Base-by-base conservation (phyloP, 2,113 vertebrate genomes). In the Anarrhichthys ocellatus region DNA sequence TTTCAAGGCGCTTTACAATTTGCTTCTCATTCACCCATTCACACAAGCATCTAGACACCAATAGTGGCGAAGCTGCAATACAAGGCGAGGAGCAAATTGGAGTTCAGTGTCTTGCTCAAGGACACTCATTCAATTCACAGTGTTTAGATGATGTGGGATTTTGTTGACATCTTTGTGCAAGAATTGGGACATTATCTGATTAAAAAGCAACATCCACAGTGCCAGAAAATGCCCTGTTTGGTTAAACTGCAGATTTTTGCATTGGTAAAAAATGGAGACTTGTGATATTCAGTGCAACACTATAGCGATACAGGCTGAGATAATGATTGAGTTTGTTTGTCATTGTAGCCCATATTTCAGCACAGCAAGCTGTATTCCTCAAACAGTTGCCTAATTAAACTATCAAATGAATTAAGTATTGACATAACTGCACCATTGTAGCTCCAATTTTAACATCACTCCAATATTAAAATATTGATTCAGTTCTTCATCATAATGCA, bases 381-480 rank as follows among this genome's bases (percentile, higher is more conserved):
- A 76, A 81, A 82, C 73, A 81, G 59, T 20, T 44, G 64, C 59
- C 48, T 81, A 88, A 88, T 87, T 88, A 85, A 80, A 82, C 74
- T 20, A 64, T 40, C 78, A 82, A 84, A 75, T 62, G 34, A 59
- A 67, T 88, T 77, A 68, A 86, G 34, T 58, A 85, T 76, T 74
- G 81, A 78, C 68, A 85, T 59, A 72, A 76, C 66, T n/a, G n/a
- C 54, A 9, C 27, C 46, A 63, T 13, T 65, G 73, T 67, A 69
- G 70, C 64, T 72, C 58, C 1, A 24, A 48, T 81, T 81, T 80
- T 11, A 68, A 58, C 67, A 79, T 71, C 44, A 78, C 46, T 68
- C 8, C 42, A 34, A 83, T 76, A 82, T 87, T 67, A 78, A 86
- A 83, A 75, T 77, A 80, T 85, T 78, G 71, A 88, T 85, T 80